Evolutionary conservation across 2,113 vertebrate genomes (phyloP).

Genomic region (Pterocles orientalis): DNA sequence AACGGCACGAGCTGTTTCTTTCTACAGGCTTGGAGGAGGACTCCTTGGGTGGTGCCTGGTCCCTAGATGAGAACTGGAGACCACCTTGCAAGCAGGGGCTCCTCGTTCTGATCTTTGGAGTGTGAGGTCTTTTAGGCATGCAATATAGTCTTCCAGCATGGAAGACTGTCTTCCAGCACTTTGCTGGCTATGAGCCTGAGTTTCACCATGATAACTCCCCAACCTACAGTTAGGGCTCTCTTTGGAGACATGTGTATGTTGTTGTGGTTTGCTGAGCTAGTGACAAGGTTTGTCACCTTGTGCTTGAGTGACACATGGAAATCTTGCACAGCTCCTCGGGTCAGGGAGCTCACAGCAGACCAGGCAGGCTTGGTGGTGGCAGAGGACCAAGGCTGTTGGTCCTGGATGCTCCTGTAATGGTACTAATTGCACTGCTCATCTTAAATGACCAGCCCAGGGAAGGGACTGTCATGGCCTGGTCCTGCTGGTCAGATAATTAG

Average conservation of each 20-base stretch:
- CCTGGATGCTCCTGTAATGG: not conserved
- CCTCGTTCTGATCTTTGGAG: not conserved
- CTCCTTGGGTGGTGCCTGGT: not conserved
- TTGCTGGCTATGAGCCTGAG: not conserved
- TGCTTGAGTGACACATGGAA: not conserved
- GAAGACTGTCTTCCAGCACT: not conserved
- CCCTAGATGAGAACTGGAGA: not conserved
- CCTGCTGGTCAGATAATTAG: not conserved
- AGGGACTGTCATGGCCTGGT: not conserved
- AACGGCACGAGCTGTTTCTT: accelerated
- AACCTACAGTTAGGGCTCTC: not conserved
- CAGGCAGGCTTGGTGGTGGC: not conserved
- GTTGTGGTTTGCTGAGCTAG: not conserved
- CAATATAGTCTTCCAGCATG: too few relatives aligned
- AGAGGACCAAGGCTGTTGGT: not conserved
- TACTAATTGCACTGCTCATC: not conserved
- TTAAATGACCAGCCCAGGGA: not conserved
- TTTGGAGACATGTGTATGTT: not conserved
- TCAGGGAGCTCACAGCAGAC: not conserved
- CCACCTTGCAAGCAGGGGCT: not conserved
- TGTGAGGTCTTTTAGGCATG: not conserved
- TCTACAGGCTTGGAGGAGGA: not conserved
- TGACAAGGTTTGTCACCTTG: not conserved
- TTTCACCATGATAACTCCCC: not conserved
- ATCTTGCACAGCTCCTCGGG: not conserved